These are phyloP conservation scores for Florisuga fusca DNA, from an alignment of 2,797 vertebrate genomes.

Conservation along the genomic window DNA sequence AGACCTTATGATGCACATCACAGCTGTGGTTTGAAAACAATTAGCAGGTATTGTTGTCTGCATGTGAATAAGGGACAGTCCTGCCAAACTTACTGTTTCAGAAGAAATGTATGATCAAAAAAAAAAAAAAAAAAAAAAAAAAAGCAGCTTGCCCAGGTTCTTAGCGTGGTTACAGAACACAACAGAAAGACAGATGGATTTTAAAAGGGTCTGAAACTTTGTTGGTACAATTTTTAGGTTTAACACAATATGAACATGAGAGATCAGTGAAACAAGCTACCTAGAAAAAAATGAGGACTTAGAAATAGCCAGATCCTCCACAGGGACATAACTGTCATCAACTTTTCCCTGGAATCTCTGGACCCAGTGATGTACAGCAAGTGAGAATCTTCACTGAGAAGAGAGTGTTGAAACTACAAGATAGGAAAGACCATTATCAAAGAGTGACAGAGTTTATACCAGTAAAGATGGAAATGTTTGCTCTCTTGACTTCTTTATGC, in stretches of 20 bases:
- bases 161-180: not conserved
- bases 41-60: not conserved
- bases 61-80: not conserved
- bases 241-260: not conserved
- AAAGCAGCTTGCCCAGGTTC: not conserved
- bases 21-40: not conserved
- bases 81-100: not conserved
- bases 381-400: not conserved
- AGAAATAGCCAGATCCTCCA: not conserved
- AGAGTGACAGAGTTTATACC: not conserved
- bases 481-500: not conserved
- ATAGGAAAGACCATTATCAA: not conserved
- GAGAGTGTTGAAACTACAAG: not conserved
- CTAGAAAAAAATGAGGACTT: not conserved
- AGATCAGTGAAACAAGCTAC: not conserved
- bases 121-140: too few relatives aligned
- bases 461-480: not conserved
- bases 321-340: not conserved
- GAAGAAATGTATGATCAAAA: not conserved
- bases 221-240: not conserved
- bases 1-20: not conserved
- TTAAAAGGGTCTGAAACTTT: not conserved
- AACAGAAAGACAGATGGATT: not conserved
- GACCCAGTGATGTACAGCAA: conserved; percentile 2
- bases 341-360: conserved; percentile 13